These are phyloP conservation scores for Micrasema longulum DNA, from an alignment of 1,140 invertebrate genomes.

Conservation along the genomic window DNA sequence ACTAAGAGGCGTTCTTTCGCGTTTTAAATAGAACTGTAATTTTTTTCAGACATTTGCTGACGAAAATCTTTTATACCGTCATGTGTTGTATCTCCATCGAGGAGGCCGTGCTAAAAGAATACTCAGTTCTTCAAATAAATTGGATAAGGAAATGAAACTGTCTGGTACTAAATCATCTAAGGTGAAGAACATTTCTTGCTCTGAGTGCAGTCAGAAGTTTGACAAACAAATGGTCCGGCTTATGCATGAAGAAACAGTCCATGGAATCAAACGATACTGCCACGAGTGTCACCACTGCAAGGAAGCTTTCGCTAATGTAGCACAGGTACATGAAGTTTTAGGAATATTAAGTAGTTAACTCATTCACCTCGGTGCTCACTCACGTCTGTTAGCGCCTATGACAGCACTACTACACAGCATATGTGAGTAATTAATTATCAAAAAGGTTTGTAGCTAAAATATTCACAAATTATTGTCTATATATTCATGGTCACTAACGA, in stretches of 20 bases:
- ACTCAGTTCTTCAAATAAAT: conserved; percentile 8
- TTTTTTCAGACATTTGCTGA: conserved; percentile 28
- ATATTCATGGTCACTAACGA: not conserved
- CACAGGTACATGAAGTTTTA: conserved; percentile 20
- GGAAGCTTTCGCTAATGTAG: conserved; percentile 32
- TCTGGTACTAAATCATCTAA: not conserved
- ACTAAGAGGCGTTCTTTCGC: too few relatives aligned
- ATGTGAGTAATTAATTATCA: not conserved
- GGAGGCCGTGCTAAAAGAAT: conserved; percentile 15
- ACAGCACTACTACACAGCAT: not conserved
- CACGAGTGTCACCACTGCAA: conserved; percentile 33
- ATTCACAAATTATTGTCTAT: not conserved
- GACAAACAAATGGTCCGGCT: not conserved
- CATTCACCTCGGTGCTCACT: too few relatives aligned
- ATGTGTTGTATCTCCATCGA: conserved; percentile 31
- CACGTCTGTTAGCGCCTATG: not conserved
- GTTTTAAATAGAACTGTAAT: not conserved
- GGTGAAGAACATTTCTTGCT: conserved; percentile 1
- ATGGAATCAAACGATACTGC: conserved; percentile 28
- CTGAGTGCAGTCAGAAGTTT: conserved; percentile 12
- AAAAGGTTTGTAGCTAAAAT: too few relatives aligned
- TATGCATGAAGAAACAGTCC: conserved; percentile 29
- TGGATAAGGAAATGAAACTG: conserved; percentile 3
- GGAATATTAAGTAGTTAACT: not conserved
- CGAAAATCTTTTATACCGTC: conserved; percentile 40